Base-by-base conservation (phyloP, 2,797 vertebrate genomes). In the Acanthurus lineatus region DNA sequence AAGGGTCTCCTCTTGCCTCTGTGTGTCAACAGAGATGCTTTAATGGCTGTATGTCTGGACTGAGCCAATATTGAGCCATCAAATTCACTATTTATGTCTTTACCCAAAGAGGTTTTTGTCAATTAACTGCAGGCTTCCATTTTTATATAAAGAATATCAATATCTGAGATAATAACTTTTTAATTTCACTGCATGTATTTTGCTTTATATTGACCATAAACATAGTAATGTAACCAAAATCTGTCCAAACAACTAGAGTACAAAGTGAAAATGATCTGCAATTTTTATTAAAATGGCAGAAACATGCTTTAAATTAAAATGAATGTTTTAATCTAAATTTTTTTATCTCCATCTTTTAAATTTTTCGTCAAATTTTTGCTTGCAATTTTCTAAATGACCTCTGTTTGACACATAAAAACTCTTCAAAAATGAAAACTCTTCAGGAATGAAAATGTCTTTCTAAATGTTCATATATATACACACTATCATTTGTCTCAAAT, bases 61-160 rank as follows among this genome's bases (percentile, higher is more conserved):
- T 25, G 65, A 85, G 69, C n/a, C 63, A 69, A 69, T 69, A 87
- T 1, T 77, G 58, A 82, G 57, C 67, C 47, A 72, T 75, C 48
- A 22, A 25, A 53, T 63, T 81, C 16, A 28, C 32, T 47, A 73
- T 76, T 74, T 32, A 75, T 75, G 25, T 32, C 52, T 54, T 69
- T 45, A 62, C 52, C 19, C n/a, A 61, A 11, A 63, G 15, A 65
- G 17, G 54, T 32, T 48, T 20, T 35, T 35, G 1, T 7, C 32
- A 6, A 35, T 35, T 35, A 35, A 35, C 7, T 35, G 32, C 32
- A 35, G 32, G 7, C 32, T 35, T 35, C 32, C 32, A 35, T 35
- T 35, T 35, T 35, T 35, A 35, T 35, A 35, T 7, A 35, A 35
- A 35, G 32, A 35, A 6, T 35, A 35, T 35, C 32, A 35, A 35